Evolutionary conservation across 2,113 vertebrate genomes (phyloP), one percentile per base, ranked within the genome.

Genomic region (Drymodes brunneopygia): DNA sequence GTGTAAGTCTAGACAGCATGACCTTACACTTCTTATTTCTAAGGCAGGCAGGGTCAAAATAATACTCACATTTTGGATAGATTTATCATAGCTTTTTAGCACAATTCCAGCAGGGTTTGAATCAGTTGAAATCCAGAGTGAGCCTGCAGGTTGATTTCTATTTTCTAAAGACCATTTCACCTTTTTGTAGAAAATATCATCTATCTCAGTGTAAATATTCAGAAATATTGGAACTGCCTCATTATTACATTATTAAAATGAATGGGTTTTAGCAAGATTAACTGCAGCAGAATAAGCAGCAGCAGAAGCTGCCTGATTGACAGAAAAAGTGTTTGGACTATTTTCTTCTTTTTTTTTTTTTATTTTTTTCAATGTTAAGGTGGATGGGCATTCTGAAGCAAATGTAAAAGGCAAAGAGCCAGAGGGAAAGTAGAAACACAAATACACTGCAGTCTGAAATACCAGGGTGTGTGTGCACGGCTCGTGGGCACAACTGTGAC

Each of bases 401-500:
- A 95, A 94, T 61, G 80, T 25, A 90, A 94, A 97, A 96, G 92
- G 84, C 71, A 91, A 65, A 74, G 70, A 92, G 91, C 94, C 89
- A 87, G 87, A 91, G 91, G 94, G 51, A 91, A 96, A 95, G 70
- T 10, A 94, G 62, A 86, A 92, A 85, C 73, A 92, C 70, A 96
- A 95, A 90, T 33, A 85, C 51, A 33, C 22, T 72, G 71, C 70
- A 92, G 60, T 78, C 89, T 93, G 73, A 97, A 97, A 93, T 86
- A 89, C 56, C 75, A 94, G 73, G 87, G 81, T 71, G 67, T 89
- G 45, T 2, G 0, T 81, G 77, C 19, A 0, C 86, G 50, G 64
- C 94, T 94, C 23, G 51, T 87, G 71, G 95, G 77, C 67, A 89
- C 66, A 67, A 45, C 72, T 56, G 12, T 81, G 89, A 97, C 88